Evolutionary conservation across 2,113 vertebrate genomes (phyloP).

Genomic region (Myrmophylax atrothorax): DNA sequence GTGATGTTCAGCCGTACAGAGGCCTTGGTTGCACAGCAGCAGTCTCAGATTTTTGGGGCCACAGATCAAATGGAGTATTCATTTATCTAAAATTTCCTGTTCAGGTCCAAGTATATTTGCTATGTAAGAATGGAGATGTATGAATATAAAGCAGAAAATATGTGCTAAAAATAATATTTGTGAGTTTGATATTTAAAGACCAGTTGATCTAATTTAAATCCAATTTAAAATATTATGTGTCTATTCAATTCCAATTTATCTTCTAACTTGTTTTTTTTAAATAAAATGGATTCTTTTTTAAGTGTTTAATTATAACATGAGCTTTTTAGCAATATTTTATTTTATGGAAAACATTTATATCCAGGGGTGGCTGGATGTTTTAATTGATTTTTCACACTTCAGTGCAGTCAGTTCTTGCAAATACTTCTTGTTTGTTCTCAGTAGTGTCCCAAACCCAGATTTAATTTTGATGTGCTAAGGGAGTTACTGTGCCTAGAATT

Average conservation of each 20-base stretch:
- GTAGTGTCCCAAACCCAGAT: slow-evolving; percentile 11
- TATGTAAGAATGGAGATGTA: not conserved
- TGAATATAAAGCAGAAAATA: not conserved
- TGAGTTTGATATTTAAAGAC: not conserved
- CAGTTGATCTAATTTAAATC: not conserved
- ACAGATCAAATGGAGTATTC: not conserved
- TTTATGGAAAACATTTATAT: slow-evolving; percentile 6
- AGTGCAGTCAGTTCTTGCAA: slow-evolving; percentile 1
- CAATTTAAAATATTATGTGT: not conserved
- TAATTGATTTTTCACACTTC: slow-evolving; percentile 66
- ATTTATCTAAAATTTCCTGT: not conserved
- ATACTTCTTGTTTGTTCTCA: not conserved
- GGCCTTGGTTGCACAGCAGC: accelerated
- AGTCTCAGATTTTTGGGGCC: not conserved
- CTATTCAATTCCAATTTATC: not conserved
- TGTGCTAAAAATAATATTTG: not conserved
- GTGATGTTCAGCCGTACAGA: not conserved
- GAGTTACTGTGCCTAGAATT: slow-evolving; percentile 22
- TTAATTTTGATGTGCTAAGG: slow-evolving; percentile 39
- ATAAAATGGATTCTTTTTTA: not conserved
- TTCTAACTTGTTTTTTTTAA: not conserved
- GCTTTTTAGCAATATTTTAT: not conserved
- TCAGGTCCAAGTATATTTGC: not conserved
- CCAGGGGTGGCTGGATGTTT: slow-evolving; percentile 1
- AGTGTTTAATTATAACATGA: not conserved